Evolutionary conservation across 1,140 invertebrate genomes (phyloP), one percentile per base, ranked within the genome.

Genomic region (Brachionus manjavacas): DNA sequence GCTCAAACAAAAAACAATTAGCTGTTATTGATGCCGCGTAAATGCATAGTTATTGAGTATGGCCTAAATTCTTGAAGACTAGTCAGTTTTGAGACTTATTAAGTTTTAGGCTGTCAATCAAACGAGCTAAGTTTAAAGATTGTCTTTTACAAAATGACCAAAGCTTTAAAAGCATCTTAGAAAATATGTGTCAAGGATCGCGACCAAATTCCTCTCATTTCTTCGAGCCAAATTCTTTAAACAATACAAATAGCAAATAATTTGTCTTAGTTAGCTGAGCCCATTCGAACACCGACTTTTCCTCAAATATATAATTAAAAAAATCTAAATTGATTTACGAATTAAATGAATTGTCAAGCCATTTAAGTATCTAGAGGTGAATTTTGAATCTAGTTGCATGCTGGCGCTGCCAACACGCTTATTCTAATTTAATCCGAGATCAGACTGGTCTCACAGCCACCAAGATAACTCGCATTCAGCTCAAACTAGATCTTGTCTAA

Each of bases 21-120:
- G 52, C 25, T 46, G 43, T 46, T 3, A 60, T 60, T 60, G 20
- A 52, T 52, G 46, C 46, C 11, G 46, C 7, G 6, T n/a, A 52
- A 52, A 60, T 60, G 16, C 52, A 20, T 23, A 60, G 52, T 60
- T 35, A 35, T 60, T 60, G 52, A 60, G 52, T 20, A 60, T 60
- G 52, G 52, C 52, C 52, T 60, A 60, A 20, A 60, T 60, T 60
- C 52, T 60, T 23, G 20, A 60, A 16, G 52, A 60, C 52, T 60
- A 60, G 52, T 60, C 52, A 60, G 52, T 20, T 60, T 60, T 60
- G 52, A 60, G 52, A 60, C 52, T 60, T 60, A 60, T 60, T 60
- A 60, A 60, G 52, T 60, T 60, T 60, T 60, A 60, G 52, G 52
- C 52, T 60, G 52, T 60, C 52, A 60, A 60, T 60, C 52, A 60